Evolutionary conservation across 2,888 invertebrate genomes (phyloP).

Genomic region (Thereva unica): DNA sequence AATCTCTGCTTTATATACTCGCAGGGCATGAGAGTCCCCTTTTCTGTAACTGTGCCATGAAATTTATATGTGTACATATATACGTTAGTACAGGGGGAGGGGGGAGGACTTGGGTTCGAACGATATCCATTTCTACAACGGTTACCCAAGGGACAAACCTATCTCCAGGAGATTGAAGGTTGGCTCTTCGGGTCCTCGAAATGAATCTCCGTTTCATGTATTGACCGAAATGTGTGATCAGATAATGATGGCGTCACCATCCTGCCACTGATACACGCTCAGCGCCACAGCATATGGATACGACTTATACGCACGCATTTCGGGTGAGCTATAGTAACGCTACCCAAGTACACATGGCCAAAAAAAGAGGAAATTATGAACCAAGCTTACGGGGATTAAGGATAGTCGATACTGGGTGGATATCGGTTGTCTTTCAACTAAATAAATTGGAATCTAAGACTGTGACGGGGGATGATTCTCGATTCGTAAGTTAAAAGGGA

Average conservation of each 20-base stretch:
- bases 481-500: background rate
- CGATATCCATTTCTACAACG: background rate
- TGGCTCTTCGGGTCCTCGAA: background rate
- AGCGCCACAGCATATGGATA: background rate
- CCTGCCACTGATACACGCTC: constrained; percentile 17
- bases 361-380: too few relatives aligned
- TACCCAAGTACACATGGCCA: too few relatives aligned
- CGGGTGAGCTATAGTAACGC: background rate
- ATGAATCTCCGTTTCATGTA: constrained; percentile 21
- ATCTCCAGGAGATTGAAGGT: constrained; percentile 8
- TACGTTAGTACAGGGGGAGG: constrained; percentile 6
- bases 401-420: too few relatives aligned
- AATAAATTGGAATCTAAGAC: constrained; percentile 23
- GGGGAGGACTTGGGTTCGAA: background rate
- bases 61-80: constrained; percentile 11
- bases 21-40: background rate
- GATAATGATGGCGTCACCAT: constrained; percentile 29
- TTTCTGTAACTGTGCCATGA: too few relatives aligned
- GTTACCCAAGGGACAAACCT: constrained; percentile 19
- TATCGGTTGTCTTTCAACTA: background rate
- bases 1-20: constrained; percentile 15
- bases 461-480: background rate
- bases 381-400: too few relatives aligned
- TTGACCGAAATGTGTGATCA: constrained; percentile 34
- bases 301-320: background rate